Evolutionary conservation across 2,888 invertebrate species (phyloP).

Genomic region (Aethes cnicana): DNA sequence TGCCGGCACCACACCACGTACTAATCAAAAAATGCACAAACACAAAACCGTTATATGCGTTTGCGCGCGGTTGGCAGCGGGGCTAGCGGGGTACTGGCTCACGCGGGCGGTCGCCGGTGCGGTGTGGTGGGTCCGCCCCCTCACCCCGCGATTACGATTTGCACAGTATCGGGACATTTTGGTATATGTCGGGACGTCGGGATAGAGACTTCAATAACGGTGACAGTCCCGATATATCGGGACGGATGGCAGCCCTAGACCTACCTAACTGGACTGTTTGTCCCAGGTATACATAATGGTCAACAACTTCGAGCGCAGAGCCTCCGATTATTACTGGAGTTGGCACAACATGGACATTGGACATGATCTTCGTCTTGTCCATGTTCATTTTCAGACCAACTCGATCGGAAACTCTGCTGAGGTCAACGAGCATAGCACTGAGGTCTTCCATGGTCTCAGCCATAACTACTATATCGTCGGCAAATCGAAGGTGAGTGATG

Average conservation of each 20-base stretch:
- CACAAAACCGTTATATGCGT: constrained; percentile 7
- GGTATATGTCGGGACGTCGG: background rate
- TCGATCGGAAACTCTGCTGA: too few species aligned
- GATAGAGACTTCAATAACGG: background rate
- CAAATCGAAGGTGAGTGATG: too few species aligned
- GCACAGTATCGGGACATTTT: background rate
- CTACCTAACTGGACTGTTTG: too few species aligned
- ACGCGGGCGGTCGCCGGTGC: background rate
- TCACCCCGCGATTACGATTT: background rate
- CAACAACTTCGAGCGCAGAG: too few species aligned
- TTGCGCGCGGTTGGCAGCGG: constrained; percentile 7
- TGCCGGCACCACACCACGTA: constrained; percentile 5
- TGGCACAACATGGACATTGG: too few species aligned
- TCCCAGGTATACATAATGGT: too few species aligned
- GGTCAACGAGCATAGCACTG: too few species aligned
- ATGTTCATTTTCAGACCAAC: too few species aligned
- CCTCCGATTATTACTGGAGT: too few species aligned
- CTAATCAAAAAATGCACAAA: constrained; percentile 11
- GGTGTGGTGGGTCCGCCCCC: background rate
- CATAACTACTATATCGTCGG: too few species aligned
- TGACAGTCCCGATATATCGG: background rate
- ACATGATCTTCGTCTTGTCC: too few species aligned
- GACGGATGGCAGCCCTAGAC: background rate
- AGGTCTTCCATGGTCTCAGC: too few species aligned
- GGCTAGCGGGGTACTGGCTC: background rate